phyloP scores from a whole-genome alignment of 1,140 invertebrate species.

The Nymphalis io region DNA sequence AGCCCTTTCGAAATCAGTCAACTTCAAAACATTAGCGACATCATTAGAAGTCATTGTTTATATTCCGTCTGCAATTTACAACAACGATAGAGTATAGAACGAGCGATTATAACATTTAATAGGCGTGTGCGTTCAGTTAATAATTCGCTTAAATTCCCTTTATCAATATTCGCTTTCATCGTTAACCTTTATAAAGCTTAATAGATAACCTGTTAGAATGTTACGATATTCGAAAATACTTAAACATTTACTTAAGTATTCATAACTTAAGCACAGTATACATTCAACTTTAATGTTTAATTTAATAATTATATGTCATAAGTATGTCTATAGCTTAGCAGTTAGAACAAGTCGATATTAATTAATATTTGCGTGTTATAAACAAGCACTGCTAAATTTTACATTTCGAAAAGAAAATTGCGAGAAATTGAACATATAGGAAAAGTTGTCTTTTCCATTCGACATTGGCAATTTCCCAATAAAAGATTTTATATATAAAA shows the following conservation, averaged over 20 bases:
- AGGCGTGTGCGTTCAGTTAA: slow-evolving; percentile 13
- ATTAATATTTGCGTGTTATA: too few species aligned
- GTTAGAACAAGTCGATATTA: too few species aligned
- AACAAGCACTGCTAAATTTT: too few species aligned
- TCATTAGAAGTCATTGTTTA: not conserved
- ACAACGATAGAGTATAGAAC: not conserved
- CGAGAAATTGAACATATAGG: too few species aligned
- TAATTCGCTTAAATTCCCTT: slow-evolving; percentile 20
- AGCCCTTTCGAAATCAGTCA: too few species aligned
- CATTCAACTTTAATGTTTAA: not conserved
- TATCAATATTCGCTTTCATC: slow-evolving; percentile 31
- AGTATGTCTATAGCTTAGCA: too few species aligned
- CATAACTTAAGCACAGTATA: slow-evolving; percentile 7
- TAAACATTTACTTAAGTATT: slow-evolving; percentile 26
- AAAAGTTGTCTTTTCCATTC: too few species aligned
- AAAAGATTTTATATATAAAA: too few species aligned
- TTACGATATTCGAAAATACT: slow-evolving; percentile 16
- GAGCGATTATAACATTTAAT: slow-evolving; percentile 11
- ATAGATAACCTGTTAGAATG: slow-evolving; percentile 30
- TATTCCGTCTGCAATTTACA: not conserved
- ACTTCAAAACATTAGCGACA: too few species aligned
- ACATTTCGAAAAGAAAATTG: too few species aligned
- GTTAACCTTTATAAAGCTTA: slow-evolving; percentile 33
- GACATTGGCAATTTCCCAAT: too few species aligned
- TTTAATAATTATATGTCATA: too few species aligned